Conservation (phyloP, 2,113 vertebrate species). For the Thalassoma bifasciatum region DNA sequence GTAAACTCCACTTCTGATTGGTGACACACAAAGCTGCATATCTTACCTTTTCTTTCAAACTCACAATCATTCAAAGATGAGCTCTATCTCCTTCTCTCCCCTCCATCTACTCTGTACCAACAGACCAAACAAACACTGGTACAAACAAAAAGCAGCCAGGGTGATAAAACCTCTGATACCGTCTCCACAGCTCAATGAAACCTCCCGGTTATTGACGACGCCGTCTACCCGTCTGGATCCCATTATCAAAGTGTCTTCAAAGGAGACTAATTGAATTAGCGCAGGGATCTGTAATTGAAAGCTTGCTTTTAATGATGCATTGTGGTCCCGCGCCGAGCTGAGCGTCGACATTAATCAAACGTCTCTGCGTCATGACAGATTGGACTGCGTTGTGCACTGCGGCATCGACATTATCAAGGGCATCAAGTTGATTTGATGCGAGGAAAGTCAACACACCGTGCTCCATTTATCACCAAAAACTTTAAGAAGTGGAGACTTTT, state of each 20-base stretch:
- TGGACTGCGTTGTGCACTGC: neutral
- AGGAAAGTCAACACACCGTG: neutral
- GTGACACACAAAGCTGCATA: too few relatives aligned
- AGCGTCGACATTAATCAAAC: conserved; percentile 44
- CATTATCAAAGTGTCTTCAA: conserved; percentile 70
- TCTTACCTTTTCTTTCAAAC: neutral
- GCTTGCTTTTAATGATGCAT: conserved; percentile 61
- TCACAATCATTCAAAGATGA: neutral
- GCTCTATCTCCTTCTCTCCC: neutral
- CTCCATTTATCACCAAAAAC: neutral
- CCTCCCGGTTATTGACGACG: conserved; percentile 62
- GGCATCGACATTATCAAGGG: neutral
- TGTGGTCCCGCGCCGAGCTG: conserved; percentile 2
- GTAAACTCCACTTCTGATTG: too few relatives aligned
- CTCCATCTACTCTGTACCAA: neutral
- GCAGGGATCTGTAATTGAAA: conserved; percentile 47
- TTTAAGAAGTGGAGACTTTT: neutral
- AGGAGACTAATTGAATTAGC: conserved; percentile 71
- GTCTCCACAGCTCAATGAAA: conserved; percentile 42
- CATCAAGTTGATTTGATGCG: neutral
- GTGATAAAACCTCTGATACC: conserved; percentile 53
- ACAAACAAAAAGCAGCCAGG: conserved; percentile 4
- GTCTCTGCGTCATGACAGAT: neutral
- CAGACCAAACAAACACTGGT: neutral
- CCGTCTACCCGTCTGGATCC: conserved; percentile 52